Percentiles rank a stretch among this genome's conserved stretches.
These are phyloP conservation scores for Odontamblyopus lacepedii DNA, from an alignment of 2,797 vertebrate species.

Conservation along the genomic window DNA sequence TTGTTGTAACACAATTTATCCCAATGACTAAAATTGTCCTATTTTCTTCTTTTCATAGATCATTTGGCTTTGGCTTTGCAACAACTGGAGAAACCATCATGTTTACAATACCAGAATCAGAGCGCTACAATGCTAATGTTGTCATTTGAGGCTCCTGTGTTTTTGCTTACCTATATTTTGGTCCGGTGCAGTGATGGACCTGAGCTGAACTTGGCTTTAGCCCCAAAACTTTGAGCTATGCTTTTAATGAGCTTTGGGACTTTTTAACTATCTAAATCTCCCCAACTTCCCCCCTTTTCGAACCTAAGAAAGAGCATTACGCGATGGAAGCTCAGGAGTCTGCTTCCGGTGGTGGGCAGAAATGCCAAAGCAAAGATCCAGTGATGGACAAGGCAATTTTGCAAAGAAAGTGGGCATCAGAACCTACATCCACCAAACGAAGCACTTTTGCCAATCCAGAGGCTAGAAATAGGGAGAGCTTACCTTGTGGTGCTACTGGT, in stretches of 20 bases:
- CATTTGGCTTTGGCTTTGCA: conserved; percentile 30
- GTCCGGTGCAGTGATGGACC: conserved; percentile 79
- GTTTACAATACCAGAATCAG: conserved; percentile 53
- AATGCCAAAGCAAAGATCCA: conserved; percentile 83
- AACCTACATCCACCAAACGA: conserved; percentile 87
- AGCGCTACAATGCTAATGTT: conserved; percentile 59
- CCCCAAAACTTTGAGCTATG: conserved; percentile 75
- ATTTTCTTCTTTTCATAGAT: conserved; percentile 38
- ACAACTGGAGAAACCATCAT: conserved; percentile 44
- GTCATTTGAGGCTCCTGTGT: conserved; percentile 32
- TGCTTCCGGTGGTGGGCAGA: conserved; percentile 82
- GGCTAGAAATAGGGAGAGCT: conserved; percentile 83
- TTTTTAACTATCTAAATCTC: conserved; percentile 55
- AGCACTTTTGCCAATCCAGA: conserved; percentile 88
- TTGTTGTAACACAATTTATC: neutral
- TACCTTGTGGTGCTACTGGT: conserved; percentile 74
- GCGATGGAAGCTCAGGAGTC: conserved; percentile 93
- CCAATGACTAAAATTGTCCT: neutral
- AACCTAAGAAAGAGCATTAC: conserved; percentile 43
- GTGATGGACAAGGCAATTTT: conserved; percentile 87
- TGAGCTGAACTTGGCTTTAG: conserved; percentile 80
- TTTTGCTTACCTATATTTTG: conserved; percentile 40
- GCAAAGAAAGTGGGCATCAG: conserved; percentile 91
- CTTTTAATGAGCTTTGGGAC: conserved; percentile 55
- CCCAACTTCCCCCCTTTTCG: conserved; percentile 34